phyloP scores from a whole-genome alignment of 1,140 invertebrate genomes.

The Pseudomyrmex sp. region DNA sequence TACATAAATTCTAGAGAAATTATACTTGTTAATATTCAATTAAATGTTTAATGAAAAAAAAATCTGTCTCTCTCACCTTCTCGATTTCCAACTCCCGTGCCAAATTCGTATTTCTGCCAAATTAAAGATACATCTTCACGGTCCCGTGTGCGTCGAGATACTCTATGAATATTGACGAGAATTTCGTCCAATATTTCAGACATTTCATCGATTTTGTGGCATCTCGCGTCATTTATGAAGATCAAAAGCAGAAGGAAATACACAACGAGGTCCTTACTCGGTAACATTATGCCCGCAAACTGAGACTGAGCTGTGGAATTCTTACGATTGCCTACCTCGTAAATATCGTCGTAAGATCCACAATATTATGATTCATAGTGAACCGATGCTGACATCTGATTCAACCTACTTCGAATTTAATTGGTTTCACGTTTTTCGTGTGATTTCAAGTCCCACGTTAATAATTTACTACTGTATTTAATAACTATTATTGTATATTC shows the following conservation, averaged over 20 bases:
- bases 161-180: not conserved
- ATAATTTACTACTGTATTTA: no score
- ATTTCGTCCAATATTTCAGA: constrained; percentile 23
- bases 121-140: constrained; percentile 42
- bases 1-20: not conserved
- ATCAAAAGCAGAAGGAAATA: constrained; percentile 35
- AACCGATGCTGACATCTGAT: not conserved
- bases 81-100: constrained; percentile 72
- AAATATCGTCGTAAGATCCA: constrained; percentile 12
- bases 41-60: not conserved
- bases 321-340: not conserved
- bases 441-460: no score
- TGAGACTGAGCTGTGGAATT: not conserved
- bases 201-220: constrained; percentile 1
- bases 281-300: constrained; percentile 34
- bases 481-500: no score
- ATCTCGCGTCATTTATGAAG: constrained; percentile 7
- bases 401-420: constrained; percentile 1
- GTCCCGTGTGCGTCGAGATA: not conserved
- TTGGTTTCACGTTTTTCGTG: no score
- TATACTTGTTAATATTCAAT: not conserved
- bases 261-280: not conserved
- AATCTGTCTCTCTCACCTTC: constrained; percentile 69
- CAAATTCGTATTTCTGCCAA: constrained; percentile 75
- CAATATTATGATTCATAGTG: constrained; percentile 65